Conservation (phyloP, 2,888 invertebrate genomes). For the Acanthosepion lycidas region DNA sequence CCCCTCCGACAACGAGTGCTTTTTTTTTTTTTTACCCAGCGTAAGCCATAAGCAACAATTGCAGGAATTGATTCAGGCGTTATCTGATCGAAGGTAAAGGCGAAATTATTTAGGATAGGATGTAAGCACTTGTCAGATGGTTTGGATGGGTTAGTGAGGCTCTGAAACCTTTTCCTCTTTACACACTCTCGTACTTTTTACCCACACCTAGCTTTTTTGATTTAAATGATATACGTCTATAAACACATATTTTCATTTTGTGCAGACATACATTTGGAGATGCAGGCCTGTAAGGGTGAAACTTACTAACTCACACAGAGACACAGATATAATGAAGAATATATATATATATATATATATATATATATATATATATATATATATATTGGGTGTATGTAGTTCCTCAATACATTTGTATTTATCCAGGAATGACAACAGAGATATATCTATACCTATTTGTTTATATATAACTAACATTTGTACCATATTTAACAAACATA, state of each 20-base stretch:
- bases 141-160: background rate
- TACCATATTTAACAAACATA: no score
- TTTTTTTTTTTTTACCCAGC: background rate
- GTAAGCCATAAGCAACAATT: background rate
- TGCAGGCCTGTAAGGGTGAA: no score
- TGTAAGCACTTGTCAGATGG: conserved; percentile 8
- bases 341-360: no score
- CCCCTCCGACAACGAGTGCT: background rate
- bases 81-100: conserved; percentile 17
- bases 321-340: no score
- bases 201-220: background rate
- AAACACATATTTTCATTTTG: conserved; percentile 20
- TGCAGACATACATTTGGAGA: background rate
- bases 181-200: background rate
- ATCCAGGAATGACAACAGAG: no score
- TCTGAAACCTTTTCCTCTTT: no score
- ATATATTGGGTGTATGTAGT: no score
- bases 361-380: no score
- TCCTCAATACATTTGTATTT: no score
- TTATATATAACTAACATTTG: no score
- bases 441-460: no score
- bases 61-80: background rate
- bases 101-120: conserved; percentile 33
- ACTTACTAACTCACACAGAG: no score
- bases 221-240: conserved; percentile 21